phyloP scores from a whole-genome alignment of 2,113 vertebrate species.

The human (Homo sapiens) region DNA sequence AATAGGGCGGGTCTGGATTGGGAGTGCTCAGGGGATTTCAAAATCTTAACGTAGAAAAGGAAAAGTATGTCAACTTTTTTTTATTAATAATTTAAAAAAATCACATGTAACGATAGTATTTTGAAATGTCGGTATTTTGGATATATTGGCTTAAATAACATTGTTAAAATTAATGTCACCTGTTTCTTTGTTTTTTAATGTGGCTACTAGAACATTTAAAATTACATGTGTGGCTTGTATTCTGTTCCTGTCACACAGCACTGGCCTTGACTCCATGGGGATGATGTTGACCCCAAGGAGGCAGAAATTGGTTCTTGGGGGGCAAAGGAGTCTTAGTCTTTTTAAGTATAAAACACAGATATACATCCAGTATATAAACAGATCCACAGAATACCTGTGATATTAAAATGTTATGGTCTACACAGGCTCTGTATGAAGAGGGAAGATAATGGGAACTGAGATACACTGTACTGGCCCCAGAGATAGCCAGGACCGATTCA shows the following conservation, averaged over 20 bases:
- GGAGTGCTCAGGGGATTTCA: not conserved
- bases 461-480: not conserved
- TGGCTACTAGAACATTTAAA: not conserved
- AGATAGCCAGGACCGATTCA: not conserved
- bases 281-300: not conserved
- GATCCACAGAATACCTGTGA: not conserved
- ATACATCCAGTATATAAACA: not conserved
- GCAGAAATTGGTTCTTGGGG: not conserved
- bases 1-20: not conserved
- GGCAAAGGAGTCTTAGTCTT: not conserved
- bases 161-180: not conserved
- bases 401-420: not conserved
- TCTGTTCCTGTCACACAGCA: not conserved
- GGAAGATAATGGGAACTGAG: no score
- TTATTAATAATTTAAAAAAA: not conserved
- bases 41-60: not conserved
- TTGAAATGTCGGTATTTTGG: constrained; percentile 8
- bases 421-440: no score
- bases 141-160: not conserved
- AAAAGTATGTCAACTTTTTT: not conserved
- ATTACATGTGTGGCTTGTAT: accelerated
- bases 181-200: not conserved
- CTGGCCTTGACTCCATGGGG: not conserved
- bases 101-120: not conserved
- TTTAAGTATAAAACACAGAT: not conserved